A percentile compares a stretch with the other conserved stretches of the same genome.
Evolutionary conservation across 2,113 vertebrate species (phyloP).

Genomic region (Pseudorhombus dupliciocellatus): DNA sequence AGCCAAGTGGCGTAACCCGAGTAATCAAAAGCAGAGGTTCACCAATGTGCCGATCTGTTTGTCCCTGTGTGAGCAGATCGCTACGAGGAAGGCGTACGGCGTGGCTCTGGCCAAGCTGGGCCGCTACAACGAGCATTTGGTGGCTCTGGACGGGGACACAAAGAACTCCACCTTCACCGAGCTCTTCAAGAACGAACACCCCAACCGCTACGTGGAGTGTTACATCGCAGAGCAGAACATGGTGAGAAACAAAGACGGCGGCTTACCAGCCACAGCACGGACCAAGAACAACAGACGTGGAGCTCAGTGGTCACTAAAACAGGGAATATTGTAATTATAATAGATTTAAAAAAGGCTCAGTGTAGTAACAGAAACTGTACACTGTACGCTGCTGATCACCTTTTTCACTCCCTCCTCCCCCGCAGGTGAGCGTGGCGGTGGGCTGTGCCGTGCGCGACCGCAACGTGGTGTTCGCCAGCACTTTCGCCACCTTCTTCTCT

Average conservation of each 20-base stretch:
- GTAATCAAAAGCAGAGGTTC: neutral
- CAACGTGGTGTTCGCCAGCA: constrained; percentile 91
- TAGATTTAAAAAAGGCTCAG: neutral
- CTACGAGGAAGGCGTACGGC: constrained; percentile 93
- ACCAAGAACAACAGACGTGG: neutral
- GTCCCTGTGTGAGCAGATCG: constrained; percentile 79
- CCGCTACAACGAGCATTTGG: constrained; percentile 86
- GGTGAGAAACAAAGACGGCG: constrained; percentile 73
- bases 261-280: neutral
- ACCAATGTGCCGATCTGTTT: neutral
- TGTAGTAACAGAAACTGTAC: neutral
- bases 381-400: too few species aligned
- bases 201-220: constrained; percentile 92
- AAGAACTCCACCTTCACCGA: constrained; percentile 96
- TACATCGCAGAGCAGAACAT: constrained; percentile 97
- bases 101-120: constrained; percentile 91
- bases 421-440: constrained; percentile 87
- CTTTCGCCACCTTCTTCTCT: constrained; percentile 91
- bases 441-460: constrained; percentile 89
- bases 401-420: neutral
- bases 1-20: neutral
- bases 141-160: constrained; percentile 93
- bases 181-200: constrained; percentile 93
- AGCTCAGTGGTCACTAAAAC: neutral
- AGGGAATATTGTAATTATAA: neutral